These are phyloP conservation scores for Sycophila texana DNA, from an alignment of 2,888 invertebrate species.

Conservation along the genomic window DNA sequence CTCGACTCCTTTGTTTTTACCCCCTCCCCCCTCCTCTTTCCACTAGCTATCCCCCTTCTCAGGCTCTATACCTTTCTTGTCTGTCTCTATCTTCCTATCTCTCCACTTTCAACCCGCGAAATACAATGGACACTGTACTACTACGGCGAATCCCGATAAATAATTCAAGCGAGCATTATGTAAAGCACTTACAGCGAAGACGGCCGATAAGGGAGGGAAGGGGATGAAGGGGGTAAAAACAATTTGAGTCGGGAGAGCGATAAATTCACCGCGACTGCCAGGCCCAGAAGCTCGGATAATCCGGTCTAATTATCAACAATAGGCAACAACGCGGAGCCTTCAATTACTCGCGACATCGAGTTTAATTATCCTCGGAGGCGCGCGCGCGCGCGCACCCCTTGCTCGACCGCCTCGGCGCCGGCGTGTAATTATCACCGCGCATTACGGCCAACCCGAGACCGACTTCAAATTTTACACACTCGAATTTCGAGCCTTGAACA, in stretches of 20 bases:
- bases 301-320: constrained; percentile 49
- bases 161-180: too few species aligned
- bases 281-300: constrained; percentile 33
- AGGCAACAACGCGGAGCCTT: constrained; percentile 29
- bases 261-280: background rate
- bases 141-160: too few species aligned
- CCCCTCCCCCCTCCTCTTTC: too few species aligned
- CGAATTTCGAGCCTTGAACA: background rate
- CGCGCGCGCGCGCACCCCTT: constrained; percentile 11
- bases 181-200: too few species aligned
- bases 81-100: too few species aligned
- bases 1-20: background rate
- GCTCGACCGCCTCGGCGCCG: constrained; percentile 18
- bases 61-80: too few species aligned
- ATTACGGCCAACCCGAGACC: constrained; percentile 14
- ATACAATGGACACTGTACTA: too few species aligned
- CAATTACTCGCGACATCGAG: constrained; percentile 52
- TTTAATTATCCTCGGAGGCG: constrained; percentile 51
- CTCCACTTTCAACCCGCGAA: too few species aligned
- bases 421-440: constrained; percentile 45
- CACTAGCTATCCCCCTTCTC: too few species aligned
- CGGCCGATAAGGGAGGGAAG: background rate
- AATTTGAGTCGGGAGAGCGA: background rate
- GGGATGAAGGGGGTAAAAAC: background rate
- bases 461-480: background rate